phyloP scores from a whole-genome alignment of 2,797 vertebrate species.

The Acipenser oxyrinchus region DNA sequence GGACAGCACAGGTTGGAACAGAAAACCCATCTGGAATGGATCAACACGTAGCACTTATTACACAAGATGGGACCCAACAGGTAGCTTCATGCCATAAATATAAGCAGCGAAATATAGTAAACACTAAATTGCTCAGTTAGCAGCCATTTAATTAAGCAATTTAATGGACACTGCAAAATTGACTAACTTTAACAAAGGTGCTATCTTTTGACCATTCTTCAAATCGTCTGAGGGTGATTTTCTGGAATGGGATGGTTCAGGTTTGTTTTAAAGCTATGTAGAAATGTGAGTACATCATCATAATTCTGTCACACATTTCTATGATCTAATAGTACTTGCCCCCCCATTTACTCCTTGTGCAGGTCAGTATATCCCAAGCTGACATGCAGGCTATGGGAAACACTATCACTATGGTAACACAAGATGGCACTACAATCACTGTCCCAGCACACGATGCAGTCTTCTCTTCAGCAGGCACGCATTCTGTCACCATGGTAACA shows the following conservation, averaged over 20 bases:
- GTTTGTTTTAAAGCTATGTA: no score
- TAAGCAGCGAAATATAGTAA: no score
- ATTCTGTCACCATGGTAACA: conserved; percentile 91
- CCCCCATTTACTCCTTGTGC: conserved; percentile 8
- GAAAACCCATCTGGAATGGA: conserved; percentile 72
- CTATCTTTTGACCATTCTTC: no score
- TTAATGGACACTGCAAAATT: no score
- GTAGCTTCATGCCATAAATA: conserved; percentile 48
- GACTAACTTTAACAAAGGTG: no score
- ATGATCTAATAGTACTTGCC: neutral
- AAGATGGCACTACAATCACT: conserved; percentile 95
- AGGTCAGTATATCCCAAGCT: conserved; percentile 93
- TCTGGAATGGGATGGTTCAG: no score
- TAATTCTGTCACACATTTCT: neutral
- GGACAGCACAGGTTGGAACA: conserved; percentile 74
- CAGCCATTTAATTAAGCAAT: no score
- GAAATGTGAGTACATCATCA: no score
- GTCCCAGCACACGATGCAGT: conserved; percentile 86
- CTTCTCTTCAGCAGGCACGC: conserved; percentile 75
- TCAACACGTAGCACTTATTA: conserved; percentile 89
- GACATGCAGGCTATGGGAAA: conserved; percentile 90
- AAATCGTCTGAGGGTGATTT: no score
- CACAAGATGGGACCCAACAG: conserved; percentile 92
- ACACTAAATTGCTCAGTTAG: no score
- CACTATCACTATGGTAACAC: conserved; percentile 96